Conservation (phyloP, 1,140 invertebrate genomes). For the Drosophila teissieri region DNA sequence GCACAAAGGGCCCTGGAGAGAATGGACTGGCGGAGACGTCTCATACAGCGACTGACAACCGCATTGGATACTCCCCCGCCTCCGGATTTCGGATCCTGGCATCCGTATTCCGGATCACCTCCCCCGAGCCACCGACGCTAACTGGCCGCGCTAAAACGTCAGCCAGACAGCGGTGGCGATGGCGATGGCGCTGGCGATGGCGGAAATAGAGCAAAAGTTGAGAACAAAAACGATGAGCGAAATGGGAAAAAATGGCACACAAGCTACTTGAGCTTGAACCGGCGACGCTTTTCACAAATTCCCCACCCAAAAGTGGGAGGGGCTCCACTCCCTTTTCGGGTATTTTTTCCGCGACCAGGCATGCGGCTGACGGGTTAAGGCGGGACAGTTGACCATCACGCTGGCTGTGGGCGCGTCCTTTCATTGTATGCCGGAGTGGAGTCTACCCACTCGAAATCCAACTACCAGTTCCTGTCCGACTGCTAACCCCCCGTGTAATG, state of each 20-base stretch:
- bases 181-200: slow-evolving; percentile 68
- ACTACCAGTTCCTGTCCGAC: slow-evolving; percentile 13
- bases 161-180: slow-evolving; percentile 53
- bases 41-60: slow-evolving; percentile 75
- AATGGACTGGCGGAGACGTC: slow-evolving; percentile 31
- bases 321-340: slow-evolving; percentile 6
- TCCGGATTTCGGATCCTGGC: neutral
- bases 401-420: slow-evolving; percentile 40
- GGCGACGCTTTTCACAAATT: slow-evolving; percentile 48
- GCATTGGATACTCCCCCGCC: slow-evolving; percentile 29
- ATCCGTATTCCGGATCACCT: neutral
- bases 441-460: neutral
- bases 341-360: slow-evolving; percentile 47
- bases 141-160: slow-evolving; percentile 72
- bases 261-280: slow-evolving; percentile 71
- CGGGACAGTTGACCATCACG: slow-evolving; percentile 70
- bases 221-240: slow-evolving; percentile 43
- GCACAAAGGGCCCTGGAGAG: slow-evolving; percentile 60
- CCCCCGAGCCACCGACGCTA: slow-evolving; percentile 26
- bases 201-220: slow-evolving; percentile 80
- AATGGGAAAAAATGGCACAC: slow-evolving; percentile 67
- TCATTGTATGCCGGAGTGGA: slow-evolving; percentile 51
- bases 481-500: slow-evolving; percentile 58
- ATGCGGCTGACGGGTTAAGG: slow-evolving; percentile 78
- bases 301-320: slow-evolving; percentile 3